A percentile compares a stretch with the other conserved stretches of the same genome.
phyloP scores from a whole-genome alignment of 2,888 invertebrate species.

The Trichopoda pennipes region DNA sequence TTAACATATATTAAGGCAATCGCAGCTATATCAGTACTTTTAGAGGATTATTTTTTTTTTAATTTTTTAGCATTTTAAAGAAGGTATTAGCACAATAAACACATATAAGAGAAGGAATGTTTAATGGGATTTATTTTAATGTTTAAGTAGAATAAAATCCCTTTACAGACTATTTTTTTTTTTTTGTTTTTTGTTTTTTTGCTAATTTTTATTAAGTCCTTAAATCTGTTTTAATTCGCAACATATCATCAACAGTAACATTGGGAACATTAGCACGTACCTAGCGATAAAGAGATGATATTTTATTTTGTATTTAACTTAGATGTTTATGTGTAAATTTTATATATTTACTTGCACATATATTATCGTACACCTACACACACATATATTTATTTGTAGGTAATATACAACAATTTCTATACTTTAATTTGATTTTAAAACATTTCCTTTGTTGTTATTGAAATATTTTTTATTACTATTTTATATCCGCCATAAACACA shows the following conservation, averaged over 20 bases:
- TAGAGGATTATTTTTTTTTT: background rate
- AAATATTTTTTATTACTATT: slow-evolving; percentile 8
- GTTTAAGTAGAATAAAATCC: slow-evolving; percentile 15
- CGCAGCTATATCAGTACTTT: background rate
- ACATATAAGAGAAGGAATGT: background rate
- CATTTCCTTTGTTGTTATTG: slow-evolving; percentile 22
- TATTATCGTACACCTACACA: too few species aligned
- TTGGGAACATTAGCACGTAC: slow-evolving; percentile 22
- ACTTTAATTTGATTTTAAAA: slow-evolving; percentile 51
- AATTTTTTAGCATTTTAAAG: background rate
- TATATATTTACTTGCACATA: too few species aligned
- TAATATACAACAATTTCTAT: slow-evolving; percentile 37
- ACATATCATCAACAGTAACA: slow-evolving; percentile 42
- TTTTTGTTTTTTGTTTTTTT: slow-evolving; percentile 29
- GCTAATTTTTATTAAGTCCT: slow-evolving; percentile 28
- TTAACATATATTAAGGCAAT: background rate
- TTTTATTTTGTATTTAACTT: slow-evolving; percentile 3
- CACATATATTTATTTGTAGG: too few species aligned
- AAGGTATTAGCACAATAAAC: background rate
- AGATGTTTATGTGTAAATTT: too few species aligned
- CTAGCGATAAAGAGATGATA: background rate
- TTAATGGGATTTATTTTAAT: background rate
- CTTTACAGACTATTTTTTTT: background rate
- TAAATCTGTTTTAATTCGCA: slow-evolving; percentile 59
- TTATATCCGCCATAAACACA: background rate